Conservation (phyloP, 1,140 invertebrate genomes). For the Drosophila rufa region DNA sequence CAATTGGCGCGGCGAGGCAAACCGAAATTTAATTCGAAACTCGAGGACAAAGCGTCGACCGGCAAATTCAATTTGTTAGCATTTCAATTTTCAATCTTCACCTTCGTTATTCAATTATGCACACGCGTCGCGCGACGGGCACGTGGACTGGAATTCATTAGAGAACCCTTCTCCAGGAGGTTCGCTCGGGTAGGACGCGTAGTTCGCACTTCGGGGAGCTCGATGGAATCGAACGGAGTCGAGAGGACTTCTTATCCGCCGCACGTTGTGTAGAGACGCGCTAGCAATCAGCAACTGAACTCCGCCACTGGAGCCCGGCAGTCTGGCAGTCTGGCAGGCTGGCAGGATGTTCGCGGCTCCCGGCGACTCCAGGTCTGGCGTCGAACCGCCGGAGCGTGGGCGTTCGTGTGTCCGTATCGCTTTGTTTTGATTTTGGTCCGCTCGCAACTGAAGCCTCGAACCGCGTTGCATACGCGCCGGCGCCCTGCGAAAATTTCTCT, state of each 20-base stretch:
- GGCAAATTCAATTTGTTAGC: slow-evolving; percentile 80
- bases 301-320: slow-evolving; percentile 14
- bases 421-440: slow-evolving; percentile 73
- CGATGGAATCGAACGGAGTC: slow-evolving; percentile 9
- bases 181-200: not conserved
- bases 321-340: slow-evolving; percentile 43
- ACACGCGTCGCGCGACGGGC: slow-evolving; percentile 24
- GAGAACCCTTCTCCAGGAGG: slow-evolving; percentile 22
- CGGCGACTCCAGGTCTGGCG: slow-evolving; percentile 63
- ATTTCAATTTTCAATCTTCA: slow-evolving; percentile 84
- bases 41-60: slow-evolving; percentile 29
- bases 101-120: slow-evolving; percentile 82
- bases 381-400: slow-evolving; percentile 41
- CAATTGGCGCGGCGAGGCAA: slow-evolving; percentile 48
- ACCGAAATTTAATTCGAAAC: slow-evolving; percentile 53
- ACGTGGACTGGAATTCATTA: slow-evolving; percentile 45
- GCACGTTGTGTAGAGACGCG: slow-evolving; percentile 71
- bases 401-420: slow-evolving; percentile 30
- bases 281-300: slow-evolving; percentile 80
- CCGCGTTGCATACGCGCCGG: slow-evolving; percentile 81
- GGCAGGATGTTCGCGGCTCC: slow-evolving; percentile 47
- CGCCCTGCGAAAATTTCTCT: slow-evolving; percentile 61
- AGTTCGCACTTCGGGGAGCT: slow-evolving; percentile 10
- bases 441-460: slow-evolving; percentile 59
- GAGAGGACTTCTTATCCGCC: slow-evolving; percentile 25